Base-by-base conservation (phyloP, 1,140 invertebrate genomes). In the Sinonovacula constricta region DNA sequence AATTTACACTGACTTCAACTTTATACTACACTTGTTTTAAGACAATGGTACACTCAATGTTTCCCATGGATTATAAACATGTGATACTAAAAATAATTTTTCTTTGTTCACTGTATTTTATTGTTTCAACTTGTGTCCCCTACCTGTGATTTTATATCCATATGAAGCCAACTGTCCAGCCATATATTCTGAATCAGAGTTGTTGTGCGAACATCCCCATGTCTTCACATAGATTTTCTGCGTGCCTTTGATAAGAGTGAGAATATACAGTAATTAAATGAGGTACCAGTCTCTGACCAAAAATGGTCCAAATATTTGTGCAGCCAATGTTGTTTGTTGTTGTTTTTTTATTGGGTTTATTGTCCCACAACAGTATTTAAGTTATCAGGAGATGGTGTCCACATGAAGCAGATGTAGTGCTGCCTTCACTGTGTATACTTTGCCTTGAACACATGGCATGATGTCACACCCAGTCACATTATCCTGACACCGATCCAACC, bases 131-230 rank as follows among this genome's bases (percentile, higher is more conserved):
- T n/a, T n/a, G n/a, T 51, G 39, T 39, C 15, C 60, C 80, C 59
- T 65, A 91, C 90, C 90, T 80, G 95, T 96, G 22, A 99, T 92
- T 75, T 92, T 93, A 89, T 98, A 99, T 0, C 97, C 98, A 89
- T 95, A 96, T 0, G 94, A 92, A 24, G 95, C 94, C 56, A 99
- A 90, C 79, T 98, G 94, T 0, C 98, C 98, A 45, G 97, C 96
- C 98, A 99, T 99, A 87, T 99, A 99, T 87, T 94, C 93, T 63
- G 96, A 95, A 88, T 99, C 98, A 0, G 96, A 98, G 88, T 94
- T 98, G 89, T 99, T 99, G 90, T 99, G 98, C 3, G 97, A 95
- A 91, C 98, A 99, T 15, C 98, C 98, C 98, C 98, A 99, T 60
- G 98, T 99, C 91, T 98, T 98, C 0, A 99, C 93, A 90, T 95